Percentiles rank a stretch among this genome's conserved stretches.
Evolutionary conservation across 2,888 invertebrate genomes (phyloP).

Genomic region (Drosophila trichaetosa): DNA sequence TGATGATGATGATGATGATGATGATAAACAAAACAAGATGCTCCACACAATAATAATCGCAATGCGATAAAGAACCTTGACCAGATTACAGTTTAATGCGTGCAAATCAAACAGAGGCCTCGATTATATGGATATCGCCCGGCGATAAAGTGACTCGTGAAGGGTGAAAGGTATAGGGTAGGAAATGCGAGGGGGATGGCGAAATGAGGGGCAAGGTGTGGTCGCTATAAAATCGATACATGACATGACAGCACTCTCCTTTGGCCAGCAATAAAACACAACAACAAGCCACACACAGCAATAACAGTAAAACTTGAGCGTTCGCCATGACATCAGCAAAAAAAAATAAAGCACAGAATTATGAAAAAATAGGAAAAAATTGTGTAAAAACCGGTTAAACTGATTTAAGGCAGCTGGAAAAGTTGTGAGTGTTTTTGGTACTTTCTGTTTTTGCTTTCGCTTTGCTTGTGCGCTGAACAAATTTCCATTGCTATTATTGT

Average conservation of each 20-base stretch:
- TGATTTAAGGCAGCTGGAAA: constrained; percentile 41
- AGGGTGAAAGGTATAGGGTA: neutral
- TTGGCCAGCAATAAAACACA: constrained; percentile 62
- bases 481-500: constrained; percentile 10
- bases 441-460: constrained; percentile 7
- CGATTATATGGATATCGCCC: constrained; percentile 51
- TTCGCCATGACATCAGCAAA: constrained; percentile 72
- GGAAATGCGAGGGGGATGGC: neutral
- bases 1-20: neutral
- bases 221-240: constrained; percentile 70
- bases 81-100: constrained; percentile 73
- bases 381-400: constrained; percentile 26
- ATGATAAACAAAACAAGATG: constrained; percentile 60
- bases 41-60: constrained; percentile 37
- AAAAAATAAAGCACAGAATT: constrained; percentile 28
- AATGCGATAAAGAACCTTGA: constrained; percentile 65
- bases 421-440: constrained; percentile 27
- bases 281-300: constrained; percentile 46
- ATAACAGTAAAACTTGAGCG: constrained; percentile 70
- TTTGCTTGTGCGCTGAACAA: neutral
- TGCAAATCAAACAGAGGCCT: constrained; percentile 71
- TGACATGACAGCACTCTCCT: constrained; percentile 66
- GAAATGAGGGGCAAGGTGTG: constrained; percentile 37
- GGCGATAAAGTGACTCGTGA: constrained; percentile 33
- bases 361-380: constrained; percentile 18